These are phyloP conservation scores for Clavelina lepadiformis DNA, from an alignment of 23 tunicate species.

Conservation along the genomic window DNA sequence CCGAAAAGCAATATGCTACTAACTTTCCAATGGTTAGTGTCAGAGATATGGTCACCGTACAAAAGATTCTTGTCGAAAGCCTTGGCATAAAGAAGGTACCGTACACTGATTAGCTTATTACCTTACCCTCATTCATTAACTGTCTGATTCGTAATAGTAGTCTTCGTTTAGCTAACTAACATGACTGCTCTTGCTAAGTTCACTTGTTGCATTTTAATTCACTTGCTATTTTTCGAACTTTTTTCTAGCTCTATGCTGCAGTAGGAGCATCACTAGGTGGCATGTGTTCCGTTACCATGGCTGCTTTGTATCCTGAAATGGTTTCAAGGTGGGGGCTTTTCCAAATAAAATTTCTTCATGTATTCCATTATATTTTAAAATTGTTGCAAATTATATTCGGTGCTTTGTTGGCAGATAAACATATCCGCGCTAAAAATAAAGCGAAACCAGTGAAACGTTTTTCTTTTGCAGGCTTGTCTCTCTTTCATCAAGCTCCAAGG, in stretches of 20 bases:
- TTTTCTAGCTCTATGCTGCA: conserved; percentile 76
- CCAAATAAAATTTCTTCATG: no score
- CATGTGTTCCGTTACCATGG: conserved; percentile 92
- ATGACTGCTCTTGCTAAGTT: no score
- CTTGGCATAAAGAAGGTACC: conserved; percentile 67
- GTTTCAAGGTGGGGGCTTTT: conserved; percentile 36
- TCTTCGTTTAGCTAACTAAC: no score
- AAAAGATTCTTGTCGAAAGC: conserved; percentile 34
- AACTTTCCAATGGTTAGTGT: conserved; percentile 89
- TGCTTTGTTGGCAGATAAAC: no score
- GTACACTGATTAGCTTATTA: no score
- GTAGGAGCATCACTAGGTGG: conserved; percentile 96
- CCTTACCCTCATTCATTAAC: background rate
- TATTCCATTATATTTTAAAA: no score
- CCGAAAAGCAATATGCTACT: conserved; percentile 67
- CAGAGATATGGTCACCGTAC: conserved; percentile 78
- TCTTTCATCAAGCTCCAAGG: conserved; percentile 65
- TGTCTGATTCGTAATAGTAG: no score
- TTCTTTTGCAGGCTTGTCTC: conserved; percentile 56
- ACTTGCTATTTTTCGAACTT: no score
- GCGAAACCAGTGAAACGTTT: no score
- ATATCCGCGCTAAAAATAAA: no score
- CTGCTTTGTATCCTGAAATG: conserved; percentile 68
- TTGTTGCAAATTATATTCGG: no score
- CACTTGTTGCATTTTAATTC: no score